Evolutionary conservation across 2,113 vertebrate genomes (phyloP).

Genomic region (Lathamus discolor): DNA sequence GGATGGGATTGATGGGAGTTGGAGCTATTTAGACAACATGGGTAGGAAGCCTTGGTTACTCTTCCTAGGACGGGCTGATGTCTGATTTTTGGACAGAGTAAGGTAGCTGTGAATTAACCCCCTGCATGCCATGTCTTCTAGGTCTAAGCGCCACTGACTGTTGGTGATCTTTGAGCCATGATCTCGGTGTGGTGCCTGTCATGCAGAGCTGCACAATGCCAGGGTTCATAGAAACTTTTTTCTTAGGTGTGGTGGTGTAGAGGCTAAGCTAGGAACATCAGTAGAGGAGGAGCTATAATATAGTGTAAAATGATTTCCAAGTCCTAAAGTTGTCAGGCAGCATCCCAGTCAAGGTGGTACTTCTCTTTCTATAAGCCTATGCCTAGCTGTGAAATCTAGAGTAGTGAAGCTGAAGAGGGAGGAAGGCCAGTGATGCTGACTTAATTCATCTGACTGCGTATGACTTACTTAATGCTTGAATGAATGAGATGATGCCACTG

Average conservation of each 20-base stretch:
- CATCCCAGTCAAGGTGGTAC: no score
- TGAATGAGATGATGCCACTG: not conserved
- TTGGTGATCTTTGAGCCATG: rapidly evolving
- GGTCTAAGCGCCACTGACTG: rapidly evolving
- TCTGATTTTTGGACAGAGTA: not conserved
- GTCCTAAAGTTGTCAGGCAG: not conserved
- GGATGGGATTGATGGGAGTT: not conserved
- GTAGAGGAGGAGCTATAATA: not conserved
- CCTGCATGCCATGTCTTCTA: not conserved
- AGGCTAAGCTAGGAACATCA: not conserved
- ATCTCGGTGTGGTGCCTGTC: not conserved
- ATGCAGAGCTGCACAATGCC: not conserved
- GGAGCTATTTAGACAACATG: not conserved
- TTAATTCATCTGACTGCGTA: not conserved
- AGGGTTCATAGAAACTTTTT: not conserved
- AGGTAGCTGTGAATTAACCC: not conserved
- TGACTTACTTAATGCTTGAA: not conserved
- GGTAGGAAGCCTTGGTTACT: not conserved
- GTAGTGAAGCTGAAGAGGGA: not conserved
- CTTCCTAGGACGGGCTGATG: not conserved
- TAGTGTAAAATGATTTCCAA: not conserved
- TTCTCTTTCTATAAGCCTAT: not conserved
- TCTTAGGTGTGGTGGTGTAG: not conserved
- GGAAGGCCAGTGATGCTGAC: not conserved
- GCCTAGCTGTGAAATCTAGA: not conserved